Evolutionary conservation across 1,140 invertebrate species (phyloP), one percentile per base, ranked within the genome.

Genomic region (Bombus soroeensis): DNA sequence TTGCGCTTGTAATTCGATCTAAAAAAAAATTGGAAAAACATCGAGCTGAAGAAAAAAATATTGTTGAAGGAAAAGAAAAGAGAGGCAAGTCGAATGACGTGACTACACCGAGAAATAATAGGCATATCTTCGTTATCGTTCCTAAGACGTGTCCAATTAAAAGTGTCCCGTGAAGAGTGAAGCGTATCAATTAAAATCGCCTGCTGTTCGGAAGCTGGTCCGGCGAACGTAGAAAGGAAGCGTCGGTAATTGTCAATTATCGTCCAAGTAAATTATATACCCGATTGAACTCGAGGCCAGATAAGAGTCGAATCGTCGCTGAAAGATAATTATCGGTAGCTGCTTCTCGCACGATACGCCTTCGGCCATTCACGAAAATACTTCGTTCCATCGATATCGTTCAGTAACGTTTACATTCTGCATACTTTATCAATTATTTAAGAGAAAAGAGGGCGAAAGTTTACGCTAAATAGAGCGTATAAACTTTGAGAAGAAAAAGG

Each of bases 171-270:
- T 83, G 81, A 80, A 74, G 87, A 75, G 81, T 70, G 79, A 87
- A 71, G 86, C 89, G 73, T 87, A 90, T 91, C 87, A 92, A 92
- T 91, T 91, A 90, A 92, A 90, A 85, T 87, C 77, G 73, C 53
- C 25, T 28, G 74, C 39, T 41, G 41, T 62, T 82, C 77, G 80
- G 53, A 70, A 64, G 41, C 39, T 59, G 43, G 70, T 76, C 81
- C 59, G 37, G 43, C 39, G 32, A 81, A 76, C 12, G 53, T 73
- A 71, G 64, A 83, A 83, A 81, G 77, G 87, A 89, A 89, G 75
- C 73, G 79, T 53, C 88, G 62, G 80, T 91, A 91, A 91, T 91
- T 91, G 89, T 91, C 89, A 91, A 91, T 91, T 91, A 91, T 88
- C 83, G 88, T 86, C 66, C 53, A 68, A 74, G 74, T 84, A 81